Evolutionary conservation across 1,140 invertebrate genomes (phyloP).

Genomic region (Euura lappo): DNA sequence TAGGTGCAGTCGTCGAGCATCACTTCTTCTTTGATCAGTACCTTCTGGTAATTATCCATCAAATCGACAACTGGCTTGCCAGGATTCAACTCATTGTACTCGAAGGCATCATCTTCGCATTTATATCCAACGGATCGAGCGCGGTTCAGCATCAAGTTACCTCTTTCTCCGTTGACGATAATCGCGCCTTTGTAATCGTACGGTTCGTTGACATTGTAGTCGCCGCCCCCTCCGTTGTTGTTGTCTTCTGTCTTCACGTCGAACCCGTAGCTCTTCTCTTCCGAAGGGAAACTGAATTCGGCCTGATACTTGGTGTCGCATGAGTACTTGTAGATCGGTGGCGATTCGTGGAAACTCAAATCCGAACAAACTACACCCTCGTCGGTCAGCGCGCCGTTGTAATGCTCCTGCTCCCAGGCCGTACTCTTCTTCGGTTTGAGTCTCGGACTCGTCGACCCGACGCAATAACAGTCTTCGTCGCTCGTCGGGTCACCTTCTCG

Average conservation of each 20-base stretch:
- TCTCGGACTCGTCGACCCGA: background rate
- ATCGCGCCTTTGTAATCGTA: background rate
- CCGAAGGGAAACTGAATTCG: background rate
- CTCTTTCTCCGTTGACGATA: background rate
- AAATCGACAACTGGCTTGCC: background rate
- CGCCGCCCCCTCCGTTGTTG: background rate
- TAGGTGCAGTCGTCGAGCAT: constrained; percentile 12
- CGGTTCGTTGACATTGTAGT: background rate
- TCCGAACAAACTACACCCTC: background rate
- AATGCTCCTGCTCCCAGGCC: background rate
- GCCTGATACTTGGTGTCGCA: background rate
- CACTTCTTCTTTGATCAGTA: constrained; percentile 19
- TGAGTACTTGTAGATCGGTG: background rate
- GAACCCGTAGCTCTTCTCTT: background rate
- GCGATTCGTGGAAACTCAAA: background rate
- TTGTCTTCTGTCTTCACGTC: background rate
- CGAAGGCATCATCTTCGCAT: background rate
- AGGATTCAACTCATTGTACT: background rate
- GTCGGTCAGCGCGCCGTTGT: background rate
- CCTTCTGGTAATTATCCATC: background rate
- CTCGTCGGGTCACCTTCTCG: background rate
- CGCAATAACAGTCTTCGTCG: background rate
- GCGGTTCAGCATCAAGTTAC: background rate
- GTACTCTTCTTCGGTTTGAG: background rate
- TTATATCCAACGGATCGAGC: background rate